phyloP scores from a whole-genome alignment of 2,888 invertebrate genomes.

The Plutella xylostella region DNA sequence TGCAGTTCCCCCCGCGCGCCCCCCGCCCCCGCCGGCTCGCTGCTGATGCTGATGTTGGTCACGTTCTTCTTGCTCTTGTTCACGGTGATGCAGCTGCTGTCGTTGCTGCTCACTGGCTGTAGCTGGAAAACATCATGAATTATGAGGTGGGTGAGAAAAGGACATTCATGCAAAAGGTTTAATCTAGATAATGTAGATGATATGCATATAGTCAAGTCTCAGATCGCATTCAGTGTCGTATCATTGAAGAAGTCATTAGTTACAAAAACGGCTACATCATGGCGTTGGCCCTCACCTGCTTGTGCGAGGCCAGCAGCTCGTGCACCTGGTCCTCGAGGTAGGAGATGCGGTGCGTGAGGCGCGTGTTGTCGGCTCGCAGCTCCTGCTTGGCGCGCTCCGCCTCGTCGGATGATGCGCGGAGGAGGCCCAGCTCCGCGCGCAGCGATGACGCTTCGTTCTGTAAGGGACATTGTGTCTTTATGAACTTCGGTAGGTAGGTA shows the following conservation, averaged over 20 bases:
- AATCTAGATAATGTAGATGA: no score
- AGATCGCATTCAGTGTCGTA: no score
- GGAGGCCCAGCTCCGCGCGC: conserved; percentile 67
- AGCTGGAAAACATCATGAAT: conserved; percentile 31
- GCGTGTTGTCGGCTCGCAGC: conserved; percentile 81
- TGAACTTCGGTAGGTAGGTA: background rate
- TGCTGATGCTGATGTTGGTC: conserved; percentile 79
- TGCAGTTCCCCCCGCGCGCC: conserved; percentile 66
- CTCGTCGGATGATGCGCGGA: conserved; percentile 72
- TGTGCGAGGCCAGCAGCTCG: conserved; percentile 64
- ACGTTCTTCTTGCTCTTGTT: conserved; percentile 74
- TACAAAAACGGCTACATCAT: no score
- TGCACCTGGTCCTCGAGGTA: conserved; percentile 90
- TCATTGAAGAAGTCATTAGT: no score
- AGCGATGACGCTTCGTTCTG: conserved; percentile 66
- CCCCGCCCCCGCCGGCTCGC: conserved; percentile 33
- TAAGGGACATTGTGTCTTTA: conserved; percentile 2
- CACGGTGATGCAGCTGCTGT: conserved; percentile 60
- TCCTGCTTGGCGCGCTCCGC: conserved; percentile 73
- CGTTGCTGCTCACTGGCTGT: conserved; percentile 46
- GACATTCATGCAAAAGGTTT: background rate
- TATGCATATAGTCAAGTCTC: no score
- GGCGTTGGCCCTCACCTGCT: conserved; percentile 30
- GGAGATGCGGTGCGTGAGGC: conserved; percentile 88
- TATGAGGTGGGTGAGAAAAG: background rate